Base-by-base conservation (phyloP, 2,888 invertebrate species). In the Gibbula magus region DNA sequence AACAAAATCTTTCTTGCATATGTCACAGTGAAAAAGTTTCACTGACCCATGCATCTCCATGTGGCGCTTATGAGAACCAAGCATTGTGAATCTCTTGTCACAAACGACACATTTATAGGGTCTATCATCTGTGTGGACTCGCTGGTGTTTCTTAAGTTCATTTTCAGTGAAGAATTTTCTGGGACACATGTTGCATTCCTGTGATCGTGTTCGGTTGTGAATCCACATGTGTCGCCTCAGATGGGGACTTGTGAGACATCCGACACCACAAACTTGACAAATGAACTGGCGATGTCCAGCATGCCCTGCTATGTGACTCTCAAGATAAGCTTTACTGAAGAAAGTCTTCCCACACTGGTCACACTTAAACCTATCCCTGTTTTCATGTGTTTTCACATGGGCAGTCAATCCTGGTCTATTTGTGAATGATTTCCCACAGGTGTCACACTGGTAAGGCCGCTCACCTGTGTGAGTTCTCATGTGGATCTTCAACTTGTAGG, bases 41-140 rank as follows among this genome's bases (percentile, higher is more conserved):
- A 35, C 32, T 4, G 20, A 32, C 5, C 39, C 70, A 39, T 70
- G 70, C n/a, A 39, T 29, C 35, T 35, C 35, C 39, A 39, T 39
- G 20, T 70, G 70, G 10, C 35, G 29, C 70, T 32, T 70, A 20
- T 35, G 39, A 35, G 70, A 70, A 20, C 39, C 35, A 29, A 32
- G 20, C 70, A 70, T 70, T 18, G 70, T 70, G 70, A 35, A 70
- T 20, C 35, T 39, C 20, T 70, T 70, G 70, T 70, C 70, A 20
- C 70, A 70, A 18, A 35, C 20, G 4, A 35, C 35, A 29, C 61
- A 61, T 10, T 61, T 61, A 29, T 61, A 18, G 5, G 61, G 61
- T 39, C 35, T 70, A n/a, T 70, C 70, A 4, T 20, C 70, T 4
- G 35, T 70, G 39, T 70, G 70, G 39, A 70, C 70, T 3, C 32